Conservation (phyloP, 2,888 invertebrate genomes). For the Julus scandinavius region DNA sequence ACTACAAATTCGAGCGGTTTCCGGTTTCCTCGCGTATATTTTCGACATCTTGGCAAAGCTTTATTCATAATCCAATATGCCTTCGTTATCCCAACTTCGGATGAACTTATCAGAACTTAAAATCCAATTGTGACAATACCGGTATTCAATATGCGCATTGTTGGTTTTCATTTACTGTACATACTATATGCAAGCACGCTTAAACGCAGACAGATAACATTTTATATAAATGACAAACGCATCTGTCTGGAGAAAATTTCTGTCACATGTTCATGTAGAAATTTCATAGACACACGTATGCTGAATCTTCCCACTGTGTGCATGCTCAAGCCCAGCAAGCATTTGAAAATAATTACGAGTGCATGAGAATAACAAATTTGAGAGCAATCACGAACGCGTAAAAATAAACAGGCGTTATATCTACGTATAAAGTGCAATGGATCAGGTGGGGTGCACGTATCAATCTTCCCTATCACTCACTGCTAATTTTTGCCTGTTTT, state of each 20-base stretch:
- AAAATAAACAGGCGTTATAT: slow-evolving; percentile 1
- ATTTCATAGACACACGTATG: background rate
- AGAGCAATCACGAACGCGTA: background rate
- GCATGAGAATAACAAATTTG: slow-evolving; percentile 22
- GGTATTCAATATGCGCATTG: background rate
- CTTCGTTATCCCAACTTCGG: background rate
- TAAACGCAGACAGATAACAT: background rate
- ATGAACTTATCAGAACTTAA: background rate
- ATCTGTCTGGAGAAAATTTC: background rate
- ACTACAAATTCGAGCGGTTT: no score
- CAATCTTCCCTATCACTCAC: slow-evolving; percentile 19
- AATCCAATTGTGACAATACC: background rate
- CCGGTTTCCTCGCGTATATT: no score
- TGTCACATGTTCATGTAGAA: background rate
- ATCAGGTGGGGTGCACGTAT: background rate
- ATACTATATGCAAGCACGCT: background rate
- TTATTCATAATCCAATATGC: slow-evolving; percentile 6
- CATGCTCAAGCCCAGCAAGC: background rate
- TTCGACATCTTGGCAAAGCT: background rate
- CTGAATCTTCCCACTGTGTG: background rate
- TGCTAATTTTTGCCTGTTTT: slow-evolving; percentile 8
- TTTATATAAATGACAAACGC: background rate
- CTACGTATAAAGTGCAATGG: background rate
- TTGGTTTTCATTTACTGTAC: background rate
- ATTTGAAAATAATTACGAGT: slow-evolving; percentile 24